A percentile compares a stretch with the other conserved stretches of the same genome.
These are phyloP conservation scores for Sepioteuthis lessoniana DNA, from an alignment of 2,888 invertebrate genomes.

Conservation along the genomic window DNA sequence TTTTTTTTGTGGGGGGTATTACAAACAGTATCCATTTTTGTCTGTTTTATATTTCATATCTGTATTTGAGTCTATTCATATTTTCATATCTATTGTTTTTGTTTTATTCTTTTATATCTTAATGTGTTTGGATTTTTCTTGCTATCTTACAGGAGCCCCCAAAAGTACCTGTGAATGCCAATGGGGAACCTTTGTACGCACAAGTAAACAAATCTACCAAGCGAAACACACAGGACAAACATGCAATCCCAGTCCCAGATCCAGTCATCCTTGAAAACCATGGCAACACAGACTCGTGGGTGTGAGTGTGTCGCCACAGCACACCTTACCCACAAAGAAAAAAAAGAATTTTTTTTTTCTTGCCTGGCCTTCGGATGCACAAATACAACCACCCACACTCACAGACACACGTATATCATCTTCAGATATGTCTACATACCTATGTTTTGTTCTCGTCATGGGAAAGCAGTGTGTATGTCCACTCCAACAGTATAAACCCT, in stretches of 20 bases:
- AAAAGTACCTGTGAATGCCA: slow-evolving; percentile 49
- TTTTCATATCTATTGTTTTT: background rate
- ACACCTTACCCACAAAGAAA: background rate
- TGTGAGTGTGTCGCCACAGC: slow-evolving; percentile 54
- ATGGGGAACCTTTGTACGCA: slow-evolving; percentile 71
- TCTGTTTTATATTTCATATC: too few relatives aligned
- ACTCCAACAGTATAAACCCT: background rate
- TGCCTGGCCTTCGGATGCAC: background rate
- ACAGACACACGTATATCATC: background rate
- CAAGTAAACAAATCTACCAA: slow-evolving; percentile 69
- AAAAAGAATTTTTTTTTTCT: background rate
- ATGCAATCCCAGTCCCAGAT: slow-evolving; percentile 39
- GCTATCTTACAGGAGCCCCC: slow-evolving; percentile 48
- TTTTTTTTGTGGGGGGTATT: too few relatives aligned
- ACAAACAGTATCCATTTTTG: too few relatives aligned
- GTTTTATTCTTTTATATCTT: background rate
- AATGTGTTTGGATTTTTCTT: background rate
- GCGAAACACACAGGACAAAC: slow-evolving; percentile 51
- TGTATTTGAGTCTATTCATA: too few relatives aligned
- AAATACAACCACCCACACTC: too few relatives aligned
- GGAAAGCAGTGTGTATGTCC: background rate
- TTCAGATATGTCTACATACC: background rate
- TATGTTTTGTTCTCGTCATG: background rate
- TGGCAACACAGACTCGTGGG: slow-evolving; percentile 72
- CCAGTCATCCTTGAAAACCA: slow-evolving; percentile 56